Evolutionary conservation across 2,113 vertebrate species (phyloP), one percentile per base, ranked within the genome.

Genomic region (Phyllostomus discolor): DNA sequence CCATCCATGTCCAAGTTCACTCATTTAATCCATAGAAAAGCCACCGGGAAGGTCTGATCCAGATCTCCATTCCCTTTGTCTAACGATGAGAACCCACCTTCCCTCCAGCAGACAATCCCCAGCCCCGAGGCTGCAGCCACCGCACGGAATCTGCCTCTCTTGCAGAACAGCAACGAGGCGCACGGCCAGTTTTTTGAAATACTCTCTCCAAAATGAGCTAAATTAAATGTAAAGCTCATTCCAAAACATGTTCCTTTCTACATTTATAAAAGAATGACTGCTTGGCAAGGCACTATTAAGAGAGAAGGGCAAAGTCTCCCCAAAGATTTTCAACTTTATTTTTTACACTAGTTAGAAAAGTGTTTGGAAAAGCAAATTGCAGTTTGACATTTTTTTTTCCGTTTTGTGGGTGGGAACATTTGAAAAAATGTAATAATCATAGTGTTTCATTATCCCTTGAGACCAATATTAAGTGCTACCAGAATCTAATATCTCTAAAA

Each of bases 161-260:
- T 83, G 10, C 38, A 75, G 50, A 97, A 87, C 9, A 67, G 57
- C n/a, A 93, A 73, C 35, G 91, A 93, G 59, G 50, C 83, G 3
- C 16, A 19, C 3, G 33, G 91, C 72, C 83, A 97, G 14, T 43
- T 81, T 94, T 31, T 35, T 24, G 33, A 94, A 67, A 52, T 46
- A 52, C 73, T 92, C 12, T 89, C 59, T 81, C 59, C 62, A 89
- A 91, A 96, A 89, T 52, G 50, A 86, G 83, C 57, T 86, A 89
- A 90, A 92, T 93, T 93, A 78, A 79, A 93, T 66, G 75, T 80
- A 73, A 95, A 97, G 35, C 38, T 88, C 57, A 46, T 88, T 94
- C 84, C 50, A 76, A 75, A 93, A 72, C 46, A 73, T 46, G 35
- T 73, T 76, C 24, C 24, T 96, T 24, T 76, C 26, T 62, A 48